These are phyloP conservation scores for Pteropus rufus DNA, from an alignment of 2,797 vertebrate species.

Conservation along the genomic window DNA sequence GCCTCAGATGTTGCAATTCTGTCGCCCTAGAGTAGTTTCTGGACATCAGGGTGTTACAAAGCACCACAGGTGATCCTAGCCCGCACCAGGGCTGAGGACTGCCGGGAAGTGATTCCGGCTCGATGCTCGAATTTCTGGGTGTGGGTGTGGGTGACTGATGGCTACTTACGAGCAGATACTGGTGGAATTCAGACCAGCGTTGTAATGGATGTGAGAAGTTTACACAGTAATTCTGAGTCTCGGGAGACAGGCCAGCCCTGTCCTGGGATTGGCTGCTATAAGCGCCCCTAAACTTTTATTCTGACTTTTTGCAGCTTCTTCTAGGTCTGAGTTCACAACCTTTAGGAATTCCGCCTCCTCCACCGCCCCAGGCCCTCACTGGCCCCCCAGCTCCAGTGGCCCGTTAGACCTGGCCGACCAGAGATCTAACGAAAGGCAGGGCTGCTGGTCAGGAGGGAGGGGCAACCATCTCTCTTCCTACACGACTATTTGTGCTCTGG, in stretches of 20 bases:
- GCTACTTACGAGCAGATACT: neutral
- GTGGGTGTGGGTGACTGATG: neutral
- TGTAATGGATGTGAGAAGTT: neutral
- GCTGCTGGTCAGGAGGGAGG: neutral
- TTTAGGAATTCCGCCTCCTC: neutral
- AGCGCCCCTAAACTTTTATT: neutral
- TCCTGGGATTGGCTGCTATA: neutral
- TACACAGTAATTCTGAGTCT: neutral
- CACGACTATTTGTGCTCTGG: too few relatives aligned
- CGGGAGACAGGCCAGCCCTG: neutral
- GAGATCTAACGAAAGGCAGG: neutral
- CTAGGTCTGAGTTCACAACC: neutral
- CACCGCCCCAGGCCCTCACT: accelerated
- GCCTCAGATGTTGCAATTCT: neutral
- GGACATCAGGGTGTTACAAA: neutral
- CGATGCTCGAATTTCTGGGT: too few relatives aligned
- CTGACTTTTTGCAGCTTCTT: neutral
- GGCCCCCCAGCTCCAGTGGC: neutral
- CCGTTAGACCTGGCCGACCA: too few relatives aligned
- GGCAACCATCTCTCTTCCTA: neutral
- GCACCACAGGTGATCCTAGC: neutral
- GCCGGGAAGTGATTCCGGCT: neutral
- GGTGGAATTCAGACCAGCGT: neutral
- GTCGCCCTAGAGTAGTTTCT: too few relatives aligned
- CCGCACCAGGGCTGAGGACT: neutral